Evolutionary conservation across 2,113 vertebrate genomes (phyloP).

Genomic region (Ailuropoda melanoleuca): DNA sequence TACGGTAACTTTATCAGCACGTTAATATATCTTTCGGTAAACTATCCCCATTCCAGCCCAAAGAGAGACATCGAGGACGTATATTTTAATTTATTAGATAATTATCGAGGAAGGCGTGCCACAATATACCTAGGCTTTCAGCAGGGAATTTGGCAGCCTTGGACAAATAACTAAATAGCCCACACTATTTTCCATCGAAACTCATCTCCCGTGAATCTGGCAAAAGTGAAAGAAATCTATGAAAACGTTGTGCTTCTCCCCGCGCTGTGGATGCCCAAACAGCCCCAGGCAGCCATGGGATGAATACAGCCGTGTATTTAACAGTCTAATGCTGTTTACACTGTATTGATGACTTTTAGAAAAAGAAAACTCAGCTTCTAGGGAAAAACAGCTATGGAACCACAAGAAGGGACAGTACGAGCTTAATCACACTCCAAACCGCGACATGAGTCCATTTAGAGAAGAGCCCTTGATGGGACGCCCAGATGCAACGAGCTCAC

Average conservation of each 20-base stretch:
- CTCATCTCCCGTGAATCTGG: not conserved
- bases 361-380: constrained; percentile 26
- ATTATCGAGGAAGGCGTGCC: not conserved
- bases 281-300: not conserved
- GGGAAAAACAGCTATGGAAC: not conserved
- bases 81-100: not conserved
- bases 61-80: not conserved
- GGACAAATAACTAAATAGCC: not conserved
- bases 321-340: not conserved
- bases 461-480: not conserved
- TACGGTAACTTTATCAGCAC: not conserved
- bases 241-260: not conserved
- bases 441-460: not conserved
- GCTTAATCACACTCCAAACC: not conserved
- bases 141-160: not conserved
- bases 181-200: not conserved
- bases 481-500: not conserved
- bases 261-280: not conserved
- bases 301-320: not conserved
- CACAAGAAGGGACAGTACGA: not conserved
- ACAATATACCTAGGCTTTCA: not conserved
- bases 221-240: not conserved
- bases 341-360: not conserved
- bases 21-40: not conserved
- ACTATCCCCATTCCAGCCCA: not conserved